Evolutionary conservation across 2,797 vertebrate species (phyloP).

Genomic region (Poeciliopsis infans): DNA sequence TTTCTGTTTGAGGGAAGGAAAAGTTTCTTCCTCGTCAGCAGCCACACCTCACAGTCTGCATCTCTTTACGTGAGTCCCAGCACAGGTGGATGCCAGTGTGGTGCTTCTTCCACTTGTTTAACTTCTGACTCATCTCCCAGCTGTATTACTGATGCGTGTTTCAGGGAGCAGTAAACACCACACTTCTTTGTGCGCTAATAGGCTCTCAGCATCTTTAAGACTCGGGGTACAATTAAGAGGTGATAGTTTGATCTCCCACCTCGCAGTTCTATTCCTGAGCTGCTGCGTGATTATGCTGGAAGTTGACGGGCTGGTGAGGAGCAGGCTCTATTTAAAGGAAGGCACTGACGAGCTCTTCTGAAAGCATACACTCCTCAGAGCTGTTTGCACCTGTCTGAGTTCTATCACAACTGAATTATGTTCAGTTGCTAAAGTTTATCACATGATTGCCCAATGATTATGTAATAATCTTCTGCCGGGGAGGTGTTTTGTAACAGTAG

Average conservation of each 20-base stretch:
- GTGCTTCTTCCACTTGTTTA: slow-evolving; percentile 69
- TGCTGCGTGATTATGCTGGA: slow-evolving; percentile 72
- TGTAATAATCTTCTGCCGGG: slow-evolving; percentile 17
- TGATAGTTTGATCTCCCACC: slow-evolving; percentile 83
- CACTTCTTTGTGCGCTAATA: slow-evolving; percentile 75
- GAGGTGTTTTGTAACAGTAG: slow-evolving; percentile 8
- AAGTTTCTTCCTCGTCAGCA: slow-evolving; percentile 56
- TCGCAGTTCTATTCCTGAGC: slow-evolving; percentile 79
- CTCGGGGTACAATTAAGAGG: slow-evolving; percentile 81
- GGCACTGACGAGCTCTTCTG: slow-evolving; percentile 51
- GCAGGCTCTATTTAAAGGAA: slow-evolving; percentile 72
- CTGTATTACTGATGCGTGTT: slow-evolving; percentile 71
- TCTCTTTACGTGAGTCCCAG: slow-evolving; percentile 47
- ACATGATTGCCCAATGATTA: slow-evolving; percentile 23
- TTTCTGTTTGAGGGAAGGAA: slow-evolving; percentile 25
- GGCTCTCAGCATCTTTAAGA: slow-evolving; percentile 80
- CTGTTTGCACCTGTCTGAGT: slow-evolving; percentile 44
- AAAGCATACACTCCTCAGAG: slow-evolving; percentile 47
- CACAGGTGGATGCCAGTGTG: slow-evolving; percentile 71
- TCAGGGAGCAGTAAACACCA: slow-evolving; percentile 63
- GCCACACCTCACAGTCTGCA: slow-evolving; percentile 46
- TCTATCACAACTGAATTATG: slow-evolving; percentile 17
- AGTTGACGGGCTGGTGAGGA: slow-evolving; percentile 70
- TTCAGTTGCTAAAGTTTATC: slow-evolving; percentile 11
- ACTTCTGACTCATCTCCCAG: slow-evolving; percentile 76